Evolutionary conservation across 2,888 invertebrate genomes (phyloP), one percentile per base, ranked within the genome.

Genomic region (Yponomeuta cagnagella): DNA sequence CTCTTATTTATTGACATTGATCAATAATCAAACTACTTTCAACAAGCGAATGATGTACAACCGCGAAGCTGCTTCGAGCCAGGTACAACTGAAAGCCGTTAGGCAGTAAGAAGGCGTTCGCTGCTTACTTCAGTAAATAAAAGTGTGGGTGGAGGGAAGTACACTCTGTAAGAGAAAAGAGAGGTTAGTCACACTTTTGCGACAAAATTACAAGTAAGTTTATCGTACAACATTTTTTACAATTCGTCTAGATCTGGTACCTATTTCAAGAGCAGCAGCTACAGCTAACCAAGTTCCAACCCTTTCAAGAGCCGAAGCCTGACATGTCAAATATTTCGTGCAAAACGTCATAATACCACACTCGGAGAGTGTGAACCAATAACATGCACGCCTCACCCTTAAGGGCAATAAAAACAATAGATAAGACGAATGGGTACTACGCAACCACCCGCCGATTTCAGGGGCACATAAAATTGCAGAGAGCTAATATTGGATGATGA

Each of bases 361-460:
- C 52, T 2, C 15, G 15, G 52, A 58, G 15, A 15, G 52, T 58
- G 52, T 15, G 15, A 15, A 58, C 52, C 52, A 58, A 58, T 58
- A 58, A 58, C 52, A 58, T 58, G 52, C 52, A 58, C 15, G 52
- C 52, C 52, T 58, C 15, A 15, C 52, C 52, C 52, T 12, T 12
- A 58, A 15, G 52, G 52, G 52, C 52, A 58, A 58, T 58, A 58
- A 58, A 58, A 58, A 58, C 52, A 58, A 58, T 58, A 58, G 52
- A 58, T 58, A 58, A 58, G 52, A 58, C 52, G 52, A 58, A 58
- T 58, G 52, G 52, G 52, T 58, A 15, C 52, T 58, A 58, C 15
- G 52, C 52, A 58, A 58, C 52, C 52, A 58, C 15, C 15, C 52
- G 52, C 15, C 52, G 52, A 58, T 58, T 58, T 58, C 52, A 58